A percentile compares a stretch with the other conserved stretches of the same genome.
Conservation (phyloP, 2,888 invertebrate species). For the Lithophane semibrunnea region DNA sequence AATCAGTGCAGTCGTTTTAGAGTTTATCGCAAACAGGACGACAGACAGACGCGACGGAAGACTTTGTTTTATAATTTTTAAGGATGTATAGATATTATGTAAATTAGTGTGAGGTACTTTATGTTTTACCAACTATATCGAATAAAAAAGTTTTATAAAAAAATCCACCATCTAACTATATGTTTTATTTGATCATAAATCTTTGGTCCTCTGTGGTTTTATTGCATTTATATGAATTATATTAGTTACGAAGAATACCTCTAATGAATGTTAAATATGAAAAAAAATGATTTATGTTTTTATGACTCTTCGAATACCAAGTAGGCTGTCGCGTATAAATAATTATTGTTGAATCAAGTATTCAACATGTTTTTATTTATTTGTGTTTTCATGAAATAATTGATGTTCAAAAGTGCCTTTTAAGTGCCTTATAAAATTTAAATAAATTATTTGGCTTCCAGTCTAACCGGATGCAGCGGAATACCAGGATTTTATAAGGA, state of each 20-base stretch:
- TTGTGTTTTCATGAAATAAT: background rate
- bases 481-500: too few species aligned
- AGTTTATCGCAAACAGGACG: too few species aligned
- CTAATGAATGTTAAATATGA: background rate
- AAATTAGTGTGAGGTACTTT: too few species aligned
- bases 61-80: too few species aligned
- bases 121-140: too few species aligned
- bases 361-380: slow-evolving; percentile 15
- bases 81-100: too few species aligned
- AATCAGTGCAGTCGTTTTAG: too few species aligned
- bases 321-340: background rate
- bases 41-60: too few species aligned
- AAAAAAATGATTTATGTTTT: slow-evolving; percentile 2
- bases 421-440: too few species aligned
- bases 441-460: too few species aligned
- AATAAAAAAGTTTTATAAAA: background rate
- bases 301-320: background rate
- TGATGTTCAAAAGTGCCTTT: background rate
- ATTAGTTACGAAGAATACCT: background rate
- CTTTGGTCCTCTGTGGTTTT: slow-evolving; percentile 7
- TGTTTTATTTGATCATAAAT: slow-evolving; percentile 12
- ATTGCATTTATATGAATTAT: slow-evolving; percentile 21
- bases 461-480: too few species aligned
- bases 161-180: background rate
- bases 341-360: background rate